A percentile compares a stretch with the other conserved stretches of the same genome.
phyloP scores from a whole-genome alignment of 2,797 vertebrate species.

The Acanthiza pusilla region DNA sequence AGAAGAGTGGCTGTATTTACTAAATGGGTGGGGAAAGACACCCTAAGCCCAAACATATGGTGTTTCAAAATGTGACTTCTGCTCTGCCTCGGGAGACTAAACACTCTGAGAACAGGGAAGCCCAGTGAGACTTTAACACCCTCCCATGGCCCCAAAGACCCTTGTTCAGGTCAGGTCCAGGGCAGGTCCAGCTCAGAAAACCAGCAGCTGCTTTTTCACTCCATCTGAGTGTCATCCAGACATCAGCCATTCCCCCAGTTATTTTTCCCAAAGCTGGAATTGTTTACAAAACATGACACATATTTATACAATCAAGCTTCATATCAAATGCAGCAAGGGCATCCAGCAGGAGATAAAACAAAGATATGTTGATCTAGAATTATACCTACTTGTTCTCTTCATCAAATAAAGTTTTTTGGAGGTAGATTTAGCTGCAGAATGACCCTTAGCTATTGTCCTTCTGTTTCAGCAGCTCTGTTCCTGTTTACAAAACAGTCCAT shows the following conservation, averaged over 20 bases:
- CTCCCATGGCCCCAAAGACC: neutral
- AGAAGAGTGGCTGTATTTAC: neutral
- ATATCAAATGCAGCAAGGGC: neutral
- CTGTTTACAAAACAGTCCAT: slow-evolving; percentile 6
- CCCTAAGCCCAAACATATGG: neutral
- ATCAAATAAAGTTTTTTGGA: neutral
- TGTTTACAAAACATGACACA: neutral
- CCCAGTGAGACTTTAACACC: neutral
- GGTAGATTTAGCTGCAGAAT: slow-evolving; percentile 23
- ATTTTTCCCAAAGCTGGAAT: neutral
- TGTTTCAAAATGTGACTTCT: neutral
- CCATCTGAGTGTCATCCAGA: neutral
- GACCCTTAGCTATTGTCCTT: slow-evolving; percentile 18
- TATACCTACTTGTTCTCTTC: neutral
- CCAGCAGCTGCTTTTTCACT: neutral
- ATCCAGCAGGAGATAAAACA: neutral
- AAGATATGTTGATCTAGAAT: neutral
- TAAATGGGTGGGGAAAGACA: accelerated
- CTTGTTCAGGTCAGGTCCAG: neutral
- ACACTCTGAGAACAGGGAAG: neutral
- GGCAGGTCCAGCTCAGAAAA: neutral
- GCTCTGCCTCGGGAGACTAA: neutral
- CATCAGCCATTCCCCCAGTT: neutral
- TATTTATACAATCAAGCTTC: neutral
- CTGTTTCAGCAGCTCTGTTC: slow-evolving; percentile 27